Conservation (phyloP, 2,797 vertebrate genomes). For the Schizothorax lantsangensis region DNA sequence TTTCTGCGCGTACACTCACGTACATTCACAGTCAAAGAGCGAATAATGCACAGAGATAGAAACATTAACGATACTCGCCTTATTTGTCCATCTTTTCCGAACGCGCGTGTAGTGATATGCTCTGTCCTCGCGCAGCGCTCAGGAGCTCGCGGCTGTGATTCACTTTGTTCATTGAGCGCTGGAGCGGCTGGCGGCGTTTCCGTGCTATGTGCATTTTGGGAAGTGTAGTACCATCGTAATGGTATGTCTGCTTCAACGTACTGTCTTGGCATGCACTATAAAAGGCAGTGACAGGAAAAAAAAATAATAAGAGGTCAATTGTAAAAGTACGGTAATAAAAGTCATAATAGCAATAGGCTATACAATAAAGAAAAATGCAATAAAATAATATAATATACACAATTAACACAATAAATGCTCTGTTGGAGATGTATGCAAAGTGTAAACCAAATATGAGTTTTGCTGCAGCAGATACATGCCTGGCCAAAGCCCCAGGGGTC, state of each 20-base stretch:
- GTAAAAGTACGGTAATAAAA: neutral
- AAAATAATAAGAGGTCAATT: neutral
- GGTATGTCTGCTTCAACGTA: neutral
- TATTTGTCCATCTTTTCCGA: constrained; percentile 11
- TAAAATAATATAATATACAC: neutral
- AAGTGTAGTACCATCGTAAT: constrained; percentile 32
- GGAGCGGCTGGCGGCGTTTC: constrained; percentile 26
- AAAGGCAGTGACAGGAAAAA: neutral
- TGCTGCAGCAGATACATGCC: neutral
- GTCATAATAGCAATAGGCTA: neutral
- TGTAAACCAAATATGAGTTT: neutral
- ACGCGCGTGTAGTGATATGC: constrained; percentile 5
- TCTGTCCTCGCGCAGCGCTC: constrained; percentile 35
- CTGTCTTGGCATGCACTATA: neutral
- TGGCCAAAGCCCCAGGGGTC: neutral
- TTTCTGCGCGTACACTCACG: neutral
- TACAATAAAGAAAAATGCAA: neutral
- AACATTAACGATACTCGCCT: constrained; percentile 24
- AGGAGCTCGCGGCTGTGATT: constrained; percentile 19
- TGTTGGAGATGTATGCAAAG: neutral
- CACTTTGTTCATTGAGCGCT: constrained; percentile 50
- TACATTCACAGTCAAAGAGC: neutral
- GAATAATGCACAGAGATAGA: neutral
- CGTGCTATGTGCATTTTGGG: constrained; percentile 37
- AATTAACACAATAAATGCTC: neutral